These are phyloP conservation scores for Ctenomys sociabilis DNA, from an alignment of 2,113 vertebrate genomes.

Conservation along the genomic window DNA sequence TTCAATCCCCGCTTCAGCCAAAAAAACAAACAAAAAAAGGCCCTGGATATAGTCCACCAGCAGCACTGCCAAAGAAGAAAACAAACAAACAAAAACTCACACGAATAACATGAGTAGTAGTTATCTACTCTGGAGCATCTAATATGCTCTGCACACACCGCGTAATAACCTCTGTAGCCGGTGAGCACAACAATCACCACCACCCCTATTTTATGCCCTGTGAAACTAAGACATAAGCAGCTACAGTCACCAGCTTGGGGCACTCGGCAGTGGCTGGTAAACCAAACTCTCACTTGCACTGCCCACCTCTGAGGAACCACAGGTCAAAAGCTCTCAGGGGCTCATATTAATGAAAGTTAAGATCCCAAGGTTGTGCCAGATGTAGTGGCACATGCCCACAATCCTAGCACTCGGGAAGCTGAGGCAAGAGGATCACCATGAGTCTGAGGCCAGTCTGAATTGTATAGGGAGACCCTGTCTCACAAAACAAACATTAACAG, in stretches of 20 bases:
- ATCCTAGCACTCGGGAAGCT: neutral
- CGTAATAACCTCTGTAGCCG: neutral
- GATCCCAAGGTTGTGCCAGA: neutral
- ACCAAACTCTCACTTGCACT: neutral
- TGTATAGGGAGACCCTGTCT: neutral
- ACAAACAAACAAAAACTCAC: neutral
- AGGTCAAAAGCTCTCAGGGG: fast-evolving
- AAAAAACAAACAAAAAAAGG: too few species aligned
- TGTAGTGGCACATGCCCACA: too few species aligned
- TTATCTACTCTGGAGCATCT: neutral
- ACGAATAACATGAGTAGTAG: neutral
- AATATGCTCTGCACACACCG: neutral
- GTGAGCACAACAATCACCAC: neutral
- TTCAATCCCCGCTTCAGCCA: too few species aligned
- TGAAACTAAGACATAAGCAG: neutral
- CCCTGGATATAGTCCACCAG: neutral
- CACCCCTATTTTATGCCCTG: neutral
- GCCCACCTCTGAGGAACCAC: neutral
- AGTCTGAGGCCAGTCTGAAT: neutral
- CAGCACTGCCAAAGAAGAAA: neutral
- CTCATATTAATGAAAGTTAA: fast-evolving
- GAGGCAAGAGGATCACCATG: neutral
- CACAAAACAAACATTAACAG: neutral
- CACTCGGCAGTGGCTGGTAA: neutral
- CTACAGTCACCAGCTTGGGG: neutral